These are phyloP conservation scores for Daboia siamensis DNA, from an alignment of 2,113 vertebrate genomes.

Conservation along the genomic window DNA sequence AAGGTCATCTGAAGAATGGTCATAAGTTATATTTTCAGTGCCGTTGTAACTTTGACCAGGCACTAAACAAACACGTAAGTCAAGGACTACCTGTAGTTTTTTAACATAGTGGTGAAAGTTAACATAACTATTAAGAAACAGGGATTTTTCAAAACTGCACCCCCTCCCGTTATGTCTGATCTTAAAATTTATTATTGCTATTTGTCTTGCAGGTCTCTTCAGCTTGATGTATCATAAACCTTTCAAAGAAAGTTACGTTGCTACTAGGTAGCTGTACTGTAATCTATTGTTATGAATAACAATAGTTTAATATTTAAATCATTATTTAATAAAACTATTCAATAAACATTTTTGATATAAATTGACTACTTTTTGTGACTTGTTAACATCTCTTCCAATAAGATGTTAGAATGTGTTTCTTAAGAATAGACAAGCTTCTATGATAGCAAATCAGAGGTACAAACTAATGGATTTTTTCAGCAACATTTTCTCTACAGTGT, in stretches of 20 bases:
- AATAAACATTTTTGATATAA: neutral
- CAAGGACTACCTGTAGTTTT: neutral
- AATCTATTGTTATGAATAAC: neutral
- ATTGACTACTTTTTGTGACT: neutral
- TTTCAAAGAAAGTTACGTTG: constrained; percentile 11
- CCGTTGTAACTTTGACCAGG: neutral
- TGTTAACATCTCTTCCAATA: neutral
- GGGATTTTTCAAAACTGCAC: neutral
- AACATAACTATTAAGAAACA: neutral
- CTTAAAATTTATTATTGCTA: neutral
- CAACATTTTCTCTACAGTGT: neutral
- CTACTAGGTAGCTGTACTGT: constrained; percentile 20
- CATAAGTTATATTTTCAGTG: neutral
- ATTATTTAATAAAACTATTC: neutral
- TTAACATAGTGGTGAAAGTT: neutral
- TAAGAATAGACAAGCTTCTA: neutral
- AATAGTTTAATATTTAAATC: neutral
- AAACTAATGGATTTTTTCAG: neutral
- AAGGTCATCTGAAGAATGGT: neutral
- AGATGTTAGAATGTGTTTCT: neutral
- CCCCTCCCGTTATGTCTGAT: neutral
- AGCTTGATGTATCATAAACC: neutral
- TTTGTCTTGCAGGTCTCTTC: constrained; percentile 13
- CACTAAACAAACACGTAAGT: neutral
- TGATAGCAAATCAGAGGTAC: neutral